Conservation (phyloP, 2,113 vertebrate genomes). For the Saimiri boliviensis region DNA sequence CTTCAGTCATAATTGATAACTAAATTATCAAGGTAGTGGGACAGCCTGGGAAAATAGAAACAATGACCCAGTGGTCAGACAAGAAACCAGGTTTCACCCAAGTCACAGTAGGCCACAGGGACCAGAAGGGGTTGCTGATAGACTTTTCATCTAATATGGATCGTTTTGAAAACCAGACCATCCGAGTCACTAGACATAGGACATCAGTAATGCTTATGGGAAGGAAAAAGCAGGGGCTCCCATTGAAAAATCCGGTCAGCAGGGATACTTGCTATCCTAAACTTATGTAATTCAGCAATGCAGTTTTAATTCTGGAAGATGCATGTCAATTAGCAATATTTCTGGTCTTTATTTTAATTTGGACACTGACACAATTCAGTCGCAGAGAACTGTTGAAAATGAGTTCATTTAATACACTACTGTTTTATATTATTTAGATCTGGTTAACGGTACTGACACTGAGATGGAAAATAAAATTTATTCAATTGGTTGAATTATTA, state of each 20-base stretch:
- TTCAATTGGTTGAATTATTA: not conserved
- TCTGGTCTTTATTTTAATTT: slow-evolving; percentile 30
- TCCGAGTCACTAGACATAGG: not conserved
- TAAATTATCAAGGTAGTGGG: not conserved
- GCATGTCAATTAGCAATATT: not conserved
- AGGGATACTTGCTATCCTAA: not conserved
- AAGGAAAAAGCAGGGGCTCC: not conserved
- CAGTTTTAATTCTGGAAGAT: not conserved
- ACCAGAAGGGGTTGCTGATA: not conserved
- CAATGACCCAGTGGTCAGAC: not conserved
- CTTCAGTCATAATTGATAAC: not conserved
- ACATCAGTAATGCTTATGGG: not conserved
- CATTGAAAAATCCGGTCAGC: not conserved
- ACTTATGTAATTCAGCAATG: not conserved
- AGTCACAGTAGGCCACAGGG: not conserved
- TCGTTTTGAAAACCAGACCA: not conserved
- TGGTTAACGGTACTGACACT: not conserved
- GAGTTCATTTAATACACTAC: slow-evolving; percentile 15
- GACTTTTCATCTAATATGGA: not conserved
- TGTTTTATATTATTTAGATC: slow-evolving; percentile 16
- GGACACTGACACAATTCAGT: not conserved
- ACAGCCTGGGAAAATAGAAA: not conserved
- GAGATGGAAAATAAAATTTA: not conserved
- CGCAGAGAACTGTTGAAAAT: slow-evolving; percentile 24
- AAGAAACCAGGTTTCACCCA: not conserved